Percentiles rank a stretch among this genome's conserved stretches.
Conservation (phyloP, 2,113 vertebrate species). For the Nanorana parkeri region DNA sequence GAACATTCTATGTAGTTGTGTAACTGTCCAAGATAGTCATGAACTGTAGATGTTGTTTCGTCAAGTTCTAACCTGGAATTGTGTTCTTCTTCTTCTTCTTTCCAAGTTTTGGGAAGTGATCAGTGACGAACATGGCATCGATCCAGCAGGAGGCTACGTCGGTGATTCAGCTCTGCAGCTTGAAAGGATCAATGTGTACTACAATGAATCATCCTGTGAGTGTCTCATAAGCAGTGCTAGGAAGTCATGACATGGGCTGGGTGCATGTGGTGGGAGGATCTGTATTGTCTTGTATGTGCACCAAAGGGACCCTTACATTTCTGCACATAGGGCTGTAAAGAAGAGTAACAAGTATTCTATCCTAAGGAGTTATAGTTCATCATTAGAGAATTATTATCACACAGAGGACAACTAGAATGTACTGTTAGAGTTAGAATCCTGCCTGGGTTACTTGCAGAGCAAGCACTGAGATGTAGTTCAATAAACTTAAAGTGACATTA, state of each 20-base stretch:
- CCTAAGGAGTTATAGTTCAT: not conserved
- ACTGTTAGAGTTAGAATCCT: too few relatives aligned
- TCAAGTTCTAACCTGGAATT: conserved; percentile 21
- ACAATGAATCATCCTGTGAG: conserved; percentile 93
- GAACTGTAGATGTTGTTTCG: not conserved
- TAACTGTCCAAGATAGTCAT: not conserved
- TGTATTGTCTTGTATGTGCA: not conserved
- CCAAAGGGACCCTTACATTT: not conserved
- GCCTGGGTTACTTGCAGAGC: too few relatives aligned
- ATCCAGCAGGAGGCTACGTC: conserved; percentile 85
- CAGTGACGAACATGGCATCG: conserved; percentile 91
- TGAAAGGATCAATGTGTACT: conserved; percentile 92
- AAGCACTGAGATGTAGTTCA: too few relatives aligned
- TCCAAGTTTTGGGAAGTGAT: conserved; percentile 93
- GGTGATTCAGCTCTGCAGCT: conserved; percentile 90
- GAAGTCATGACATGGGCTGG: conserved; percentile 1
- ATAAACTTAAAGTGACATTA: too few relatives aligned
- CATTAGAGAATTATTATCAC: too few relatives aligned
- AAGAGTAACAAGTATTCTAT: not conserved
- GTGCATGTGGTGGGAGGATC: not conserved
- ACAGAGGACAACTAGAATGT: too few relatives aligned
- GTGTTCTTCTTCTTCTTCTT: not conserved
- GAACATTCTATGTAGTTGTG: not conserved
- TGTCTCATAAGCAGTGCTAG: conserved; percentile 40
- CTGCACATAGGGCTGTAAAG: too few relatives aligned